phyloP scores from a whole-genome alignment of 2,113 vertebrate genomes.

The Azemiops feae region DNA sequence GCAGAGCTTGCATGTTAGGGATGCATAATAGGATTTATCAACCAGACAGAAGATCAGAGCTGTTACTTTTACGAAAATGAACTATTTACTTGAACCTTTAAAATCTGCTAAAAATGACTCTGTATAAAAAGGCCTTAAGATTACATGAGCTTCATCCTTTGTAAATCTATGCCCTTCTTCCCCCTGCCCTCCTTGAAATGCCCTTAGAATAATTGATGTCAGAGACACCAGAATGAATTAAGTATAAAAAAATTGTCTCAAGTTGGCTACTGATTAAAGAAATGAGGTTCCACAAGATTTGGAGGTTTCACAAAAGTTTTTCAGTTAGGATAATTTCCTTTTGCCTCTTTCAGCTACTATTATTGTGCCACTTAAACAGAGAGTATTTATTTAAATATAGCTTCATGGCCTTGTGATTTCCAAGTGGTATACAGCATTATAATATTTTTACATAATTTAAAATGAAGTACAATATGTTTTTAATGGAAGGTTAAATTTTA shows the following conservation, averaged over 20 bases:
- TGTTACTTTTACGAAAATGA: background rate
- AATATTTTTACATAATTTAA: background rate
- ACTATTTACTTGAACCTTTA: background rate
- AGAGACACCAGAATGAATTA: background rate
- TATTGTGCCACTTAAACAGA: background rate
- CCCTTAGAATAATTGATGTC: constrained; percentile 35
- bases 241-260: background rate
- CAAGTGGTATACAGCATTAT: background rate
- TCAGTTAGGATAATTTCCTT: background rate
- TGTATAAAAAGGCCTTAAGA: background rate
- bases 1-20: background rate
- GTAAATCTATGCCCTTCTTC: background rate
- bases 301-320: background rate
- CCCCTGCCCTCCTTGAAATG: background rate
- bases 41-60: background rate
- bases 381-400: background rate
- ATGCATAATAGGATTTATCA: background rate
- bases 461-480: background rate
- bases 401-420: background rate
- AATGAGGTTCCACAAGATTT: background rate
- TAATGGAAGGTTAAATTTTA: background rate
- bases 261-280: background rate
- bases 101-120: background rate
- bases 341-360: background rate
- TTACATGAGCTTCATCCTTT: background rate